These are phyloP conservation scores for Centruroides sculpturatus DNA, from an alignment of 1,140 invertebrate genomes.

Conservation along the genomic window DNA sequence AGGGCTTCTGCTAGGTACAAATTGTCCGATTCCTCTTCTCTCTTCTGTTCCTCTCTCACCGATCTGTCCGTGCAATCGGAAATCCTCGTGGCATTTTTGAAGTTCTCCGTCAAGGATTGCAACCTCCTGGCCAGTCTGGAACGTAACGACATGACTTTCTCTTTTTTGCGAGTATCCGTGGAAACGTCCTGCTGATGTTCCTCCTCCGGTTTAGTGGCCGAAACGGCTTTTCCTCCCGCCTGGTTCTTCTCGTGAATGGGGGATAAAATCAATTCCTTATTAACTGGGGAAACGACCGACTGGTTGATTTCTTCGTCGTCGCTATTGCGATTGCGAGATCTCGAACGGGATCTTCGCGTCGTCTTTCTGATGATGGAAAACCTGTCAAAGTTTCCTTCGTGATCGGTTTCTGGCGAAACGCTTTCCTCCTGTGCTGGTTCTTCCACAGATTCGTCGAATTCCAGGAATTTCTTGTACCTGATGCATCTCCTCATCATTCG, in stretches of 20 bases:
- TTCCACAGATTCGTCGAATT: not conserved
- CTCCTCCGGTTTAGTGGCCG: no score
- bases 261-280: no score
- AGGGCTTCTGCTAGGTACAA: no score
- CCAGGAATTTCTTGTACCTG: not conserved
- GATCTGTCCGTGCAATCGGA: not conserved
- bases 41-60: no score
- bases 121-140: conserved; percentile 13
- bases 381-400: conserved; percentile 14
- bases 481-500: not conserved
- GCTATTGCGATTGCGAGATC: no score
- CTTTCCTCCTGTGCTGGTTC: not conserved
- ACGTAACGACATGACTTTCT: conserved; percentile 12
- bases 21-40: no score
- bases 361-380: conserved; percentile 18
- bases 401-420: not conserved
- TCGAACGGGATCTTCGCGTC: conserved; percentile 6
- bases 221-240: no score
- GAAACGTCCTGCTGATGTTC: no score
- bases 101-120: conserved; percentile 14
- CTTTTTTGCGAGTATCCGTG: conserved; percentile 1
- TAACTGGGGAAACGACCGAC: no score
- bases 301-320: no score
- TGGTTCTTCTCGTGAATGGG: no score
- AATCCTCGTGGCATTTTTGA: conserved; percentile 7